Conservation (phyloP, 2,888 invertebrate species). For the Oscheius onirici region DNA sequence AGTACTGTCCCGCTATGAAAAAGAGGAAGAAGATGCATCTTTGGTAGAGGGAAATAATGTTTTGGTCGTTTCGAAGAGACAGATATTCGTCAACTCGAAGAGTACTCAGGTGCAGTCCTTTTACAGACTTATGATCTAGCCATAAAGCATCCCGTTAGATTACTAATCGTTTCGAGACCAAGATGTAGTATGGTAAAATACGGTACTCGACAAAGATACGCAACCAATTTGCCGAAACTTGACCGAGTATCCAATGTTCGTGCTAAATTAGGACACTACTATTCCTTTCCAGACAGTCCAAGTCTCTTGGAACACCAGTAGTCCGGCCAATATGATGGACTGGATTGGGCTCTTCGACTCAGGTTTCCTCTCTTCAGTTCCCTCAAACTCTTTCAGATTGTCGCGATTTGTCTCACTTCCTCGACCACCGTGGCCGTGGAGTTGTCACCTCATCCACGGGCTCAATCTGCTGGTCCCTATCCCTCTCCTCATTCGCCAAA, state of each 20-base stretch:
- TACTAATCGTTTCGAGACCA: no score
- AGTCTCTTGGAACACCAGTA: slow-evolving; percentile 42
- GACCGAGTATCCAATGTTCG: no score
- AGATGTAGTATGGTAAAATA: no score
- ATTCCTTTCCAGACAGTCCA: slow-evolving; percentile 35
- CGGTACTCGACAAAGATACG: no score
- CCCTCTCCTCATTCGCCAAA: slow-evolving; percentile 1
- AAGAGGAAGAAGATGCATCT: not conserved
- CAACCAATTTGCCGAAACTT: no score
- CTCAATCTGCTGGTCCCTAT: slow-evolving; percentile 5
- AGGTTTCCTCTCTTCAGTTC: slow-evolving; percentile 28
- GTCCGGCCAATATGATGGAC: slow-evolving; percentile 43
- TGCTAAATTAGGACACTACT: no score
- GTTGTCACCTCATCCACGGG: slow-evolving; percentile 11
- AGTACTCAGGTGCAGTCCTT: slow-evolving; percentile 9
- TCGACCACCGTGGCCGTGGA: slow-evolving; percentile 27
- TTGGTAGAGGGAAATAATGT: not conserved
- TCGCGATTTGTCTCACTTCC: slow-evolving; percentile 21
- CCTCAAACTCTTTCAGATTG: slow-evolving; percentile 7
- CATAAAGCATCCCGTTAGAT: no score
- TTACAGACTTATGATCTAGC: no score
- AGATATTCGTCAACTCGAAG: not conserved
- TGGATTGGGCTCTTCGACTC: slow-evolving; percentile 56
- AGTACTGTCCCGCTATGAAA: slow-evolving; percentile 1
- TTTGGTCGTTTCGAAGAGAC: slow-evolving; percentile 6